These are phyloP conservation scores for Idaea straminata DNA, from an alignment of 2,888 invertebrate genomes.

Conservation along the genomic window DNA sequence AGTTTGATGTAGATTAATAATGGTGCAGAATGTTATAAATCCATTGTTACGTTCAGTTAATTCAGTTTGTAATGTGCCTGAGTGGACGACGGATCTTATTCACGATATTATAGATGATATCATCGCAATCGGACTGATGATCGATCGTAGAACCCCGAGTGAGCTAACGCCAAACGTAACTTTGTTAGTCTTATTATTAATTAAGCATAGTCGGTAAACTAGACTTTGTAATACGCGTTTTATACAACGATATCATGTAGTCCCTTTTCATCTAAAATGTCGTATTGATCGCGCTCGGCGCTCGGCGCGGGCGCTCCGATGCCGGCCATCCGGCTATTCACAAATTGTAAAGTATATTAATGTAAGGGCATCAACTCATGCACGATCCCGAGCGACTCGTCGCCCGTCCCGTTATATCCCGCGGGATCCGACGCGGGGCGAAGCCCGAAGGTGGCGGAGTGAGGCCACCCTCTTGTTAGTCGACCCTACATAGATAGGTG, in stretches of 20 bases:
- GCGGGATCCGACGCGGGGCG: not conserved
- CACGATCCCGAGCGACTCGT: not conserved
- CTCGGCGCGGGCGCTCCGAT: not conserved
- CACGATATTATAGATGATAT: not conserved
- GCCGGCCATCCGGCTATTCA: not conserved
- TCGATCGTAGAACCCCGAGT: not conserved
- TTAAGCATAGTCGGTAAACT: not conserved
- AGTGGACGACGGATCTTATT: not conserved
- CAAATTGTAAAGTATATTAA: not conserved
- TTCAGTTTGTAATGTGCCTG: not conserved
- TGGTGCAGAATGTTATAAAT: not conserved
- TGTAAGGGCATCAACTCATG: constrained; percentile 21
- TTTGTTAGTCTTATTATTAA: not conserved
- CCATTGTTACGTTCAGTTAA: not conserved
- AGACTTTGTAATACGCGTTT: not conserved
- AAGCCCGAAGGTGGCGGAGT: constrained; percentile 22
- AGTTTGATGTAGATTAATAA: not conserved
- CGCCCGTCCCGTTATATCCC: not conserved
- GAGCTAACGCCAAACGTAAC: not conserved
- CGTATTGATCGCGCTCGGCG: not conserved
- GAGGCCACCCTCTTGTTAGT: constrained; percentile 43
- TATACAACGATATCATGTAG: not conserved
- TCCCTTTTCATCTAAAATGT: not conserved
- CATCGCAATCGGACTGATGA: not conserved
- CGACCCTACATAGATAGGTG: constrained; percentile 76